Base-by-base conservation (phyloP, 2,888 invertebrate genomes). In the Xestia sexstrigata region DNA sequence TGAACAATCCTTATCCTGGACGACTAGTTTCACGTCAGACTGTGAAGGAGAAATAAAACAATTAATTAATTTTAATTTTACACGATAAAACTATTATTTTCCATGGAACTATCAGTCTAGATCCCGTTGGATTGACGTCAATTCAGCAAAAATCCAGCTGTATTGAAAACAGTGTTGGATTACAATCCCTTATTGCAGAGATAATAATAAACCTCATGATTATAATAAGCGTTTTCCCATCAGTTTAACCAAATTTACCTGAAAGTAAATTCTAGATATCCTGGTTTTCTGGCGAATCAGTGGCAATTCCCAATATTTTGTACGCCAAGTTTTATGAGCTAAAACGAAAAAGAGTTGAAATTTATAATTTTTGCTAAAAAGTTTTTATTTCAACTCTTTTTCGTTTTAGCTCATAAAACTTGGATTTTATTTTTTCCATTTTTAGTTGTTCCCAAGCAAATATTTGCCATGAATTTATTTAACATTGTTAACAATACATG, bases 1-100 rank as follows among this genome's bases (percentile, higher is more conserved):
- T n/a, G 89, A 87, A 20, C 84, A 62, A 15, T 90, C 83, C 4
- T 11, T 7, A n/a, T 78, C 81, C 13, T 79, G 74, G 9, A 87
- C 23, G 13, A 62, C 45, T 8, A 89, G 62, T 1, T 74, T 78
- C 2, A 90, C 42, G 11, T 77, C 45, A 30, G 90, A 83, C 90
- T 90, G 87, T 11, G 23, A 85, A 87, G 26, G 66, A 13, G 9
- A 62, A 62, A 9, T 3, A 39, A 17, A 60, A 17, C 0, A 30
- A 30, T 13, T 1, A n/a, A 55, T 52, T 49, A 20, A 9, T 49
- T 2, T 23, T 49, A 49, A 49, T 52, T 52, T 52, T 52, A 9
- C 23, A 9, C 9, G 3, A 23, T 23, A 23, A 0, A 49, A 49
- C 23, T 8, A 49, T 9, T 9, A 52, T 13, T 35, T 35, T 35